Base-by-base conservation (phyloP, 2,888 invertebrate genomes). In the Blastobasis lacticolella region DNA sequence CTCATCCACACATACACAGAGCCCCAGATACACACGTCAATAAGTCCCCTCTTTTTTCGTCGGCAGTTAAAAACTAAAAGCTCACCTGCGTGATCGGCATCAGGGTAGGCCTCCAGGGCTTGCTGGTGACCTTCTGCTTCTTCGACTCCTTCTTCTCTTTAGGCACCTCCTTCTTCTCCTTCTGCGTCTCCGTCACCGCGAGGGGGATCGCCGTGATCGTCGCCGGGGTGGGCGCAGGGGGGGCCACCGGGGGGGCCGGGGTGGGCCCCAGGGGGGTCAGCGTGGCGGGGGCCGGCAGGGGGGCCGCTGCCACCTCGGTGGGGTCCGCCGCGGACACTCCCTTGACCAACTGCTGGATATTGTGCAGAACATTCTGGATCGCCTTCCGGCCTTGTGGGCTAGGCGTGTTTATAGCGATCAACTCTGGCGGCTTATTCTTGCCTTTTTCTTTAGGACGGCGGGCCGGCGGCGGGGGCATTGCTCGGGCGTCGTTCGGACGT, bases 101-200 rank as follows among this genome's bases (percentile, higher is more conserved):
- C 37, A 94, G 79, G 5, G 92, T 93, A 0, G 93, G 93, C 53
- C 93, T 83, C 93, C 93, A 94, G 53, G 92, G 92, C 64, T 93
- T 93, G 49, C 89, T 90, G 48, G 91, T 88, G 0, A 88, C 80
- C 57, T 82, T 88, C 8, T 74, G 63, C 56, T 88, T 88, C 63
- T 87, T 88, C 0, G 81, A 74, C 0, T 55, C 50, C 83, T 80
- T 46, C 48, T 45, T 50, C 80, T 67, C 56, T 38, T 64, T 53
- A 53, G 64, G 57, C 44, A 65, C 50, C 58, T 82, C 51, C 5
- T 43, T 37, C 37, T 46, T 51, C 80, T 66, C 55, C 38, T 63
- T 52, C 54, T 23, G 23, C 23, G 23, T 23, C 23, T 23, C 23
- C 3, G 23, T 44, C 45, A 41, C 48, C 80, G 67, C 56, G 38